phyloP scores from a whole-genome alignment of 2,797 vertebrate genomes.

The Delichon dasypus region DNA sequence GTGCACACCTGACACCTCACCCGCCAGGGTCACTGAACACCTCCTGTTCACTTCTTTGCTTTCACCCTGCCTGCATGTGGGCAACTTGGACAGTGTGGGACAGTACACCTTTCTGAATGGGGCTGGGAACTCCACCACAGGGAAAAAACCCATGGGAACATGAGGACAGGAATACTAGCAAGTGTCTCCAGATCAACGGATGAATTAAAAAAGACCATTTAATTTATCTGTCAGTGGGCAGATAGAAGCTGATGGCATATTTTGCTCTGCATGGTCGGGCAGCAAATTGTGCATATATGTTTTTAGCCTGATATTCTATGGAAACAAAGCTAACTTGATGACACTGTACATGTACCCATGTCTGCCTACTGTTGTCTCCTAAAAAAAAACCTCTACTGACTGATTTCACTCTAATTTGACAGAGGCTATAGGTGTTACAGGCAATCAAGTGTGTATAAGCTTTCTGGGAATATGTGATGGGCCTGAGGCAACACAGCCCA shows the following conservation, averaged over 20 bases:
- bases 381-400: not conserved
- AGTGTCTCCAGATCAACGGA: not conserved
- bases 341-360: not conserved
- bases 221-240: conserved; percentile 56
- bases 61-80: not conserved
- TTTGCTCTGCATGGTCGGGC: conserved; percentile 3
- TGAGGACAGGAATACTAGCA: not conserved
- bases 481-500: not conserved
- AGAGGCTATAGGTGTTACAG: not conserved
- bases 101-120: not conserved
- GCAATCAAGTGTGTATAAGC: not conserved
- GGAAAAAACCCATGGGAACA: not conserved
- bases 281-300: conserved; percentile 59
- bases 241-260: conserved; percentile 45
- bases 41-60: not conserved
- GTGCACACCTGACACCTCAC: not conserved
- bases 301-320: conserved; percentile 57
- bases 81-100: not conserved
- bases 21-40: not conserved
- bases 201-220: conserved; percentile 33
- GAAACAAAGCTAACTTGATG: conserved; percentile 52
- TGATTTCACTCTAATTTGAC: conserved; percentile 28
- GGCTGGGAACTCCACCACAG: not conserved
- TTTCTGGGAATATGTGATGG: not conserved
- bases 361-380: conserved; percentile 2